phyloP scores from a whole-genome alignment of 1,140 invertebrate genomes.

The Lepidotrigona ventralis region DNA sequence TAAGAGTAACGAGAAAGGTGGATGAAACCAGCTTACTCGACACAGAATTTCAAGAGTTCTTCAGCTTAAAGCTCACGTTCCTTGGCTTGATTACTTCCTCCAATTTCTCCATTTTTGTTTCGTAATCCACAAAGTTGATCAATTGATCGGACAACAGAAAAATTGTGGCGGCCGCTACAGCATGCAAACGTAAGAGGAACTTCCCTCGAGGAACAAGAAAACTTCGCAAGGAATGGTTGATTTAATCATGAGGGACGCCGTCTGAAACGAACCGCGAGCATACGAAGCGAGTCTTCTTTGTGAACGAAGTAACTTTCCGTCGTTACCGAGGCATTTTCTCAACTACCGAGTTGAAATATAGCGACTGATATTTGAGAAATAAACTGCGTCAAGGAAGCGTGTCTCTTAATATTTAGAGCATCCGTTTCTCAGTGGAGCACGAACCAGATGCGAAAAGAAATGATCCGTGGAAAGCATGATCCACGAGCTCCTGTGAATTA shows the following conservation, averaged over 20 bases:
- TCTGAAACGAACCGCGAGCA: background rate
- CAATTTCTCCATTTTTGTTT: background rate
- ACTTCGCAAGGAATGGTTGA: conserved; percentile 2
- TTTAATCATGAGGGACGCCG: background rate
- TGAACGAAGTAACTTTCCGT: background rate
- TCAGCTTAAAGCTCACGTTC: background rate
- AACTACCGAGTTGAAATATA: background rate
- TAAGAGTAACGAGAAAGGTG: background rate
- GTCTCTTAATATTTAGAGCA: background rate
- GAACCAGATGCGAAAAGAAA: background rate
- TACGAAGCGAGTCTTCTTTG: too few species aligned
- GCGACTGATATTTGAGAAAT: background rate
- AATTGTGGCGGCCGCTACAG: background rate
- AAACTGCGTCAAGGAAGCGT: background rate
- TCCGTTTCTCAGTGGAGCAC: background rate
- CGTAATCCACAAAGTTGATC: background rate
- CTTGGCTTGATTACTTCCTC: background rate
- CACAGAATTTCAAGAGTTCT: background rate
- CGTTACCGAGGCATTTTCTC: background rate
- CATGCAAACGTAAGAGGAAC: background rate
- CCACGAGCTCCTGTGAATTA: background rate
- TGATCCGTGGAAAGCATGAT: background rate
- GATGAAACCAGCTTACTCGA: background rate
- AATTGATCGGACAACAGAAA: background rate
- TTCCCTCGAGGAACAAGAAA: conserved; percentile 1